Evolutionary conservation across 2,797 vertebrate genomes (phyloP), one percentile per base, ranked within the genome.

Genomic region (Alectoris magna): DNA sequence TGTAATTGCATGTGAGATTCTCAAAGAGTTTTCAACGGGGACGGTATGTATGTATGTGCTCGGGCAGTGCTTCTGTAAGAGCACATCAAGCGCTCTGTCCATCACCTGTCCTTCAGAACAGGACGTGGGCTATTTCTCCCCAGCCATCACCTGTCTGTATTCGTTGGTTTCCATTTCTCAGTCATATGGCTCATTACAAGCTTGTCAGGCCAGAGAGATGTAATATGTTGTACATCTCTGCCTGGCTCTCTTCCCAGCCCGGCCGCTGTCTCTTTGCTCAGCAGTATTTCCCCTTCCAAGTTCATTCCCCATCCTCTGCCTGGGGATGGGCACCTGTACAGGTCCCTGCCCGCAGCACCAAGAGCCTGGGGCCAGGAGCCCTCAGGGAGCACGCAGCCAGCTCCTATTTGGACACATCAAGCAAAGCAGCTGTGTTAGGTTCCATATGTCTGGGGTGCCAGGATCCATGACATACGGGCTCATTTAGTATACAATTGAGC

Each of bases 401-500:
- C 16, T 9, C 46, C 83, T 74, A 44, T 86, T 88, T 82, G 94
- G 87, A 55, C 74, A n/a, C 77, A 51, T 48, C 36, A 67, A 80
- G 89, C 75, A 46, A 68, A 92, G 93, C 95, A 94, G 90, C 94
- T 95, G 94, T 56, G 95, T 68, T 91, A 92, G 93, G 49, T 87
- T 95, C 94, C 95, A 95, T 96, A 90, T 94, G 96, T 92, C 88
- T 51, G 67, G 71, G 91, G 92, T 86, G 95, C 67, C 81, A 89
- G 92, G 90, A 78, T 87, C 92, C 63, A 34, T 93, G 92, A 95
- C 96, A 97, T 94, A 95, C 93, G 90, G 96, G 86, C 92, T 94
- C 95, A 91, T 95, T 95, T 89, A 86, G 85, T 19, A 84, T 71
- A 79, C 87, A 84, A 56, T 73, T 29, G 14, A 76, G 49, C 63